Evolutionary conservation across 2,797 vertebrate species (phyloP), one percentile per base, ranked within the genome.

Genomic region (Cuniculus paca): DNA sequence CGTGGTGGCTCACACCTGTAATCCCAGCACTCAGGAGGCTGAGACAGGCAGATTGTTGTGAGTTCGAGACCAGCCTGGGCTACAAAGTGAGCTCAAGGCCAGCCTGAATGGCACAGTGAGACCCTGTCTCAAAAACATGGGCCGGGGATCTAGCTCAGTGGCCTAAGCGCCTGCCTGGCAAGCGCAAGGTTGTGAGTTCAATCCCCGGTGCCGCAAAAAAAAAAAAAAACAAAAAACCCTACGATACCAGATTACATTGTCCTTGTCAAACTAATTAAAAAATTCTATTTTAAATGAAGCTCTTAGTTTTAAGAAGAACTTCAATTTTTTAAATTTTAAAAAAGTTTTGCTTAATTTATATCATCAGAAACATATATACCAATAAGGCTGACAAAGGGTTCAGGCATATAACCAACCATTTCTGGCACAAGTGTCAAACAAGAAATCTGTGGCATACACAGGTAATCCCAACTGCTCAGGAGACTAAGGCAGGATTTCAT

Each of bases 271-370:
- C 72, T 34, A 72, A 77, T 65, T 31, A 52, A 54, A 78, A 89
- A 83, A 61, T 36, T 20, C 48, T 50, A n/a, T 58, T 90, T 42
- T 72, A 52, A 95, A 81, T 6, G 52, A 92, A 88, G 60, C 12
- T 28, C 50, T 82, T 58, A 52, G 42, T 90, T 91, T 84, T 17
- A 92, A 52, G 42, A 89, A 52, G 45, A 93, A 87, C 13, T 65
- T 65, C 39, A 50, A 63, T 65, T 78, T 60, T 45, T 95, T 81
- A 85, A 85, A 92, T 39, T 31, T 26, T 34, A 10, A 52, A 36
- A 70, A 68, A 68, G 20, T 26, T 90, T 19, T 70, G 34, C 26
- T 88, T 52, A 74, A 82, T 8, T 91, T 34, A 7, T 22, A 68
- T 82, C n/a, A 77, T 17, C 48, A 93, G 6, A 81, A 78, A 84